A percentile compares a stretch with the other conserved stretches of the same genome.
phyloP scores from a whole-genome alignment of 2,113 vertebrate genomes.

The Probosciger aterrimus region DNA sequence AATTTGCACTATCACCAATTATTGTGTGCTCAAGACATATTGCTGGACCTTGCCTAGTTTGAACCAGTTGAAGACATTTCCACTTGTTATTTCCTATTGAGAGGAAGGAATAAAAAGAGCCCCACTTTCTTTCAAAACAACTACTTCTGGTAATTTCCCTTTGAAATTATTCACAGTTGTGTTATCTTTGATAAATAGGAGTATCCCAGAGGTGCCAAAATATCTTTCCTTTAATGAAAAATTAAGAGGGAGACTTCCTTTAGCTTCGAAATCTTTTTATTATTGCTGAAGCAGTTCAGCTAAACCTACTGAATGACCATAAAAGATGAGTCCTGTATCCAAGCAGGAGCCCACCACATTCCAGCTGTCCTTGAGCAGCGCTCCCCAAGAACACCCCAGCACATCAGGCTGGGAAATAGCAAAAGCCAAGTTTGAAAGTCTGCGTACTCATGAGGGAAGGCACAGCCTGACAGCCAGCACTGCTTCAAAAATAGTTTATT shows the following conservation, averaged over 20 bases:
- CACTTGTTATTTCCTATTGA: not conserved
- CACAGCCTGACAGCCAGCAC: not conserved
- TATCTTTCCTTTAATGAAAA: not conserved
- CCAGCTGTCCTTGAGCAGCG: not conserved
- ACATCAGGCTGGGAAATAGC: not conserved
- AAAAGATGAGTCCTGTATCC: not conserved
- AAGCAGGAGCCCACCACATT: accelerated
- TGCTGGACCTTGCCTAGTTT: not conserved
- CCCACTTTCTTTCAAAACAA: not conserved
- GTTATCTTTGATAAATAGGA: not conserved
- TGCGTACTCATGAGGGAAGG: not conserved
- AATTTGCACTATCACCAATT: not conserved
- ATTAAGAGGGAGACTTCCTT: not conserved
- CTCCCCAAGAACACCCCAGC: not conserved
- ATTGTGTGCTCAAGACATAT: not conserved
- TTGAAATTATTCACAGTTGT: not conserved
- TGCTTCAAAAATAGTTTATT: not conserved
- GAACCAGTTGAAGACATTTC: not conserved
- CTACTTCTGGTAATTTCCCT: not conserved
- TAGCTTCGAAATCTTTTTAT: not conserved
- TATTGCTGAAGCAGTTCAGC: not conserved
- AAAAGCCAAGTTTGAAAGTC: not conserved
- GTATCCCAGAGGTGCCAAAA: not conserved
- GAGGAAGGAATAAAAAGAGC: not conserved
- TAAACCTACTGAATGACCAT: not conserved